phyloP scores from a whole-genome alignment of 1,140 invertebrate species.

The Carcinoscorpius rotundicauda region DNA sequence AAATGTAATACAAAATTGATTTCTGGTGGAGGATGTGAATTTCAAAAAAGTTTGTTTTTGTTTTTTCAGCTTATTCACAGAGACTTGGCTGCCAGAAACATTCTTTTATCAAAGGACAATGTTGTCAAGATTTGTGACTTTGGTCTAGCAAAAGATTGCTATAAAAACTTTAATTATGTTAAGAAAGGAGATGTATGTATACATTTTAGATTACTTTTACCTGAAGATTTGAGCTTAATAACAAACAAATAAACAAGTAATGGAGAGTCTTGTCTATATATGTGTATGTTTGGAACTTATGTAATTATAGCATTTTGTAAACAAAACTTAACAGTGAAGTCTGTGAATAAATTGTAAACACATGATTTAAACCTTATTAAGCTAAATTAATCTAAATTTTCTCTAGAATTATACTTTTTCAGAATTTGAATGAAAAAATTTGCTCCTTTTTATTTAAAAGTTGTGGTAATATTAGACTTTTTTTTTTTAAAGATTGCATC shows the following conservation, averaged over 20 bases:
- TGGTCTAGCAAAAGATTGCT: constrained; percentile 39
- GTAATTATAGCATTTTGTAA: not conserved
- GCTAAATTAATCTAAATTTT: no score
- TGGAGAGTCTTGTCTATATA: no score
- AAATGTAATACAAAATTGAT: no score
- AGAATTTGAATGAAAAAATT: no score
- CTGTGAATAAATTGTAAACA: constrained; percentile 33
- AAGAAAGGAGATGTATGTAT: constrained; percentile 26
- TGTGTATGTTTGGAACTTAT: no score
- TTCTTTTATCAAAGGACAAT: constrained; percentile 38
- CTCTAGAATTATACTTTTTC: no score
- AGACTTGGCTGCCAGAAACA: constrained; percentile 42
- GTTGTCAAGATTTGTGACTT: constrained; percentile 41
- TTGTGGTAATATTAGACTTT: no score
- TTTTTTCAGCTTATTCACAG: constrained; percentile 34
- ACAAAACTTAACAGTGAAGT: constrained; percentile 20
- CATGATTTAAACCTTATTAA: no score
- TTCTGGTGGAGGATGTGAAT: no score
- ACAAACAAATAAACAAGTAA: no score
- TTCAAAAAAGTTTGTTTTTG: not conserved
- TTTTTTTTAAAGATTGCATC: no score
- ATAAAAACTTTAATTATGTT: constrained; percentile 36
- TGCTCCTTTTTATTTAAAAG: no score
- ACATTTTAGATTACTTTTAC: not conserved
- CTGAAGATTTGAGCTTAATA: not conserved